Percentiles rank a stretch among this genome's conserved stretches.
Evolutionary conservation across 2,797 vertebrate species (phyloP).

Genomic region (Scyliorhinus canicula): DNA sequence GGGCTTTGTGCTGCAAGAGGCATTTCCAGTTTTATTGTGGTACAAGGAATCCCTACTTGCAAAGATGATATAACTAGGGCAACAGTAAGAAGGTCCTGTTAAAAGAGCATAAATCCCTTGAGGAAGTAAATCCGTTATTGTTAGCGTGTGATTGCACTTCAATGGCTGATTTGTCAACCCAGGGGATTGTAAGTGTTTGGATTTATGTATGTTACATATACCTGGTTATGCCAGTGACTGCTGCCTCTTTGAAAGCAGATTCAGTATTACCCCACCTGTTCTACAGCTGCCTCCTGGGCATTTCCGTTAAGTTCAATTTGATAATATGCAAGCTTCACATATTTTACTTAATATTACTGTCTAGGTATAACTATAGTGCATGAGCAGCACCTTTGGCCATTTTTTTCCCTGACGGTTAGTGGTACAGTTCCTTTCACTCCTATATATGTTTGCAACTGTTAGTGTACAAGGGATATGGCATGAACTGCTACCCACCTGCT

Average conservation of each 20-base stretch:
- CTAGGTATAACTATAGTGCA: background rate
- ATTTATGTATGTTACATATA: background rate
- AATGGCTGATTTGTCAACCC: background rate
- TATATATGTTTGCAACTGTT: too few relatives aligned
- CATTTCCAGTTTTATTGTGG: background rate
- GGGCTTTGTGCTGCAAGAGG: background rate
- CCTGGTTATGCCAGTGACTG: background rate
- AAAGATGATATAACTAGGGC: background rate
- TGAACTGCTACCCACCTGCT: background rate
- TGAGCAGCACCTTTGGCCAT: background rate
- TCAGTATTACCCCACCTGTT: background rate
- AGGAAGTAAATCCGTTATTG: background rate
- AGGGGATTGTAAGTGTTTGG: background rate
- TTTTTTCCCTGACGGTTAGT: background rate
- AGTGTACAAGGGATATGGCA: background rate
- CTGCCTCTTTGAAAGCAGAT: background rate
- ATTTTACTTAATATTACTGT: background rate
- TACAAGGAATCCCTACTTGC: background rate
- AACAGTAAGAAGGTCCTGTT: background rate
- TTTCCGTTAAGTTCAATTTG: background rate
- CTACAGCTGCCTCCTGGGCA: background rate
- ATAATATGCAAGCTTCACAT: background rate
- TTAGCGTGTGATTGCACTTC: background rate
- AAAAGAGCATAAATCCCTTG: background rate
- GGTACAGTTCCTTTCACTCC: background rate